Evolutionary conservation across 1,140 invertebrate species (phyloP).

Genomic region (Pissodes strobi): DNA sequence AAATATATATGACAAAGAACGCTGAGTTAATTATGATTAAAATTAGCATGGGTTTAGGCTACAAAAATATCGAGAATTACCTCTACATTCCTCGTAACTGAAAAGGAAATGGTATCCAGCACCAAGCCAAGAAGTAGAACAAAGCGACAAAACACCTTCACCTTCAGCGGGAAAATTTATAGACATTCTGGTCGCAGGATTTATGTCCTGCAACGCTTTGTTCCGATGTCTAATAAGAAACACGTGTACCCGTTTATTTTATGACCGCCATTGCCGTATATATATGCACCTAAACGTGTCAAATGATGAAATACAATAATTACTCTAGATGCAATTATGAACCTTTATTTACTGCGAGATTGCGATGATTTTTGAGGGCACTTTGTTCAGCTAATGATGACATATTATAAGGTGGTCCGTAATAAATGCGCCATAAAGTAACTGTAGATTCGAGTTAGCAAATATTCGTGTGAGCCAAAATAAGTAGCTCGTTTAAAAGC

Average conservation of each 20-base stretch:
- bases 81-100: not conserved
- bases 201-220: constrained; percentile 17
- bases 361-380: too few relatives aligned
- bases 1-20: too few relatives aligned
- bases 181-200: not conserved
- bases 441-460: too few relatives aligned
- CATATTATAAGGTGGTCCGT: too few relatives aligned
- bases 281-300: constrained; percentile 2
- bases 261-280: constrained; percentile 4
- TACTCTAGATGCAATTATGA: too few relatives aligned
- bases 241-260: constrained; percentile 12
- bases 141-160: constrained; percentile 14
- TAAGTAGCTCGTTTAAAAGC: too few relatives aligned
- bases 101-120: constrained; percentile 9
- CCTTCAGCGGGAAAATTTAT: constrained; percentile 15
- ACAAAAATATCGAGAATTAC: not conserved
- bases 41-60: too few relatives aligned
- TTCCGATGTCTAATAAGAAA: constrained; percentile 18
- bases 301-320: not conserved
- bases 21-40: too few relatives aligned
- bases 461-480: too few relatives aligned
- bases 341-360: too few relatives aligned
- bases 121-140: not conserved
- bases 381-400: too few relatives aligned
- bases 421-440: too few relatives aligned